These are phyloP conservation scores for Blastomussa wellsi DNA, from an alignment of 92 coral and sea anemone species.

Conservation along the genomic window DNA sequence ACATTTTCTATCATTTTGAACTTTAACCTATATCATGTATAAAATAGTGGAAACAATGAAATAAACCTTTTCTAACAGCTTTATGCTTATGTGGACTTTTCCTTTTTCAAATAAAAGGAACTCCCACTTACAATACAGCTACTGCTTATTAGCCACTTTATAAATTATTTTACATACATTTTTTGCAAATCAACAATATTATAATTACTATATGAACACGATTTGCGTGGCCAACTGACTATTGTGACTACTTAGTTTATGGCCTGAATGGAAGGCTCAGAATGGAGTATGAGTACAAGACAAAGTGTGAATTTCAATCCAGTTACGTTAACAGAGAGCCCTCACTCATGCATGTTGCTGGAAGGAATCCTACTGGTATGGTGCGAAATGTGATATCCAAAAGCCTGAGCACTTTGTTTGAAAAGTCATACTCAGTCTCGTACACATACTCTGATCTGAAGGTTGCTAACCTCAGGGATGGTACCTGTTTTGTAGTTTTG, in stretches of 20 bases:
- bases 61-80: background rate
- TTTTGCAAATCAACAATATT: background rate
- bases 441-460: too few species aligned
- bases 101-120: background rate
- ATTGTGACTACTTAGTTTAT: background rate
- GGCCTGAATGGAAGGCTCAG: too few species aligned
- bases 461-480: too few species aligned
- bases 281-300: too few species aligned
- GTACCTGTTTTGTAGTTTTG: too few species aligned
- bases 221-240: background rate
- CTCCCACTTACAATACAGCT: background rate
- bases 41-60: background rate
- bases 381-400: too few species aligned
- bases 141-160: background rate
- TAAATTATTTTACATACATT: background rate
- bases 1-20: background rate
- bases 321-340: too few species aligned
- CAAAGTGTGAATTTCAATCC: too few species aligned
- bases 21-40: background rate
- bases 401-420: too few species aligned
- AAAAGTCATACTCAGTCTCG: too few species aligned
- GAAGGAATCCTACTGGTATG: too few species aligned
- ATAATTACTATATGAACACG: background rate
- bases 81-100: background rate
- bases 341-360: too few species aligned